phyloP scores from a whole-genome alignment of 2,113 vertebrate genomes.

The Sinocyclocheilus anshuiensis region DNA sequence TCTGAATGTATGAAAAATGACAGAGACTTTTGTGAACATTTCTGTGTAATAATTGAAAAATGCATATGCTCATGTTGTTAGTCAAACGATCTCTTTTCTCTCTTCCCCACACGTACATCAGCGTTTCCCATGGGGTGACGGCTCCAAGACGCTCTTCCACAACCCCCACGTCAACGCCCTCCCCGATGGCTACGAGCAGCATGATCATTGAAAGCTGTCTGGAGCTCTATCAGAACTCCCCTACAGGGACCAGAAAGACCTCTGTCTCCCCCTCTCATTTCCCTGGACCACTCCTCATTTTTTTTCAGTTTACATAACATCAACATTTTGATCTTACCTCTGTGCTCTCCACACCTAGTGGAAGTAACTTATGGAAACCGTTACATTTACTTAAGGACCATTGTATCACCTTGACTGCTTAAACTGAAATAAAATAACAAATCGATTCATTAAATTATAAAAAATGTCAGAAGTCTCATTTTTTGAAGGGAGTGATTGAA shows the following conservation, averaged over 20 bases:
- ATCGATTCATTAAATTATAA: conserved; percentile 49
- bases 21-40: background rate
- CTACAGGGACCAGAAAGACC: conserved; percentile 68
- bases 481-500: background rate
- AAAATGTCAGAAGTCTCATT: conserved; percentile 24
- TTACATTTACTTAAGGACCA: conserved; percentile 65
- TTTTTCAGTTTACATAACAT: conserved; percentile 64
- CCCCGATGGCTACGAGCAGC: conserved; percentile 89
- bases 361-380: conserved; percentile 55
- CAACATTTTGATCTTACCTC: conserved; percentile 60
- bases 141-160: conserved; percentile 88
- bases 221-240: conserved; percentile 56
- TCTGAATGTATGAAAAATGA: background rate
- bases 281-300: conserved; percentile 66
- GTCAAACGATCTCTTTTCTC: background rate
- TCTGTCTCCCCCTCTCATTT: conserved; percentile 40
- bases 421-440: conserved; percentile 62
- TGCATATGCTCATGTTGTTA: background rate
- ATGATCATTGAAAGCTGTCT: conserved; percentile 67
- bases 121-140: conserved; percentile 97
- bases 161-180: conserved; percentile 86
- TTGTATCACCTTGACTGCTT: conserved; percentile 59
- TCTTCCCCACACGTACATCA: conserved; percentile 66
- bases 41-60: background rate
- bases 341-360: conserved; percentile 50